Evolutionary conservation across 2,113 vertebrate genomes (phyloP).

Genomic region (Micromys minutus): DNA sequence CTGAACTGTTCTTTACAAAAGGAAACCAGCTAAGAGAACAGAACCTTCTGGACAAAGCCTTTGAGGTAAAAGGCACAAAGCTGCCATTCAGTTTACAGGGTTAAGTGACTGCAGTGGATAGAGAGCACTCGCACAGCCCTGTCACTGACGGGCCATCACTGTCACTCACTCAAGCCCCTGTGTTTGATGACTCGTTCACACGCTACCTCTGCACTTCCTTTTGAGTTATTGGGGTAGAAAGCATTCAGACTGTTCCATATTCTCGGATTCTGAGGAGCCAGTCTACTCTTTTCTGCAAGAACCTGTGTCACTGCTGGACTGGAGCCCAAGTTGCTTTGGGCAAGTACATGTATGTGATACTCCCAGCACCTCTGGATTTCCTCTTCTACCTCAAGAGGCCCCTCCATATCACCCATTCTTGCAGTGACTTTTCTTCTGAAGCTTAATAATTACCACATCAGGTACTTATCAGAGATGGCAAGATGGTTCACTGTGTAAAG

Average conservation of each 20-base stretch:
- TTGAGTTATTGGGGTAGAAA: background rate
- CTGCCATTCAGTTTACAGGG: background rate
- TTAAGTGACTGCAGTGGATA: background rate
- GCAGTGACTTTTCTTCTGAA: background rate
- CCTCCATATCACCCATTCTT: background rate
- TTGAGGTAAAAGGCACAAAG: slow-evolving; percentile 86
- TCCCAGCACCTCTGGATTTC: background rate
- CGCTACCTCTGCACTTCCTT: background rate
- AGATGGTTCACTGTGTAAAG: background rate
- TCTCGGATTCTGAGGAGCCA: background rate
- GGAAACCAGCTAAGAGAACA: slow-evolving; percentile 95
- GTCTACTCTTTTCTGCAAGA: background rate
- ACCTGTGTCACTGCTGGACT: background rate
- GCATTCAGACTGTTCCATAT: background rate
- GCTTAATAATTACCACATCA: background rate
- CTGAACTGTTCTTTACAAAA: slow-evolving; percentile 95
- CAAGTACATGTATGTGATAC: background rate
- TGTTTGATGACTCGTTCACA: background rate
- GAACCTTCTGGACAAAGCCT: slow-evolving; percentile 92
- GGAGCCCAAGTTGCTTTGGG: background rate
- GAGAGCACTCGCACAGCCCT: background rate
- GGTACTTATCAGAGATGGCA: background rate
- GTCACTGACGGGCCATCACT: background rate
- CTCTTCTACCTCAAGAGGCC: background rate
- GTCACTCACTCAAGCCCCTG: background rate